Conservation (phyloP, 2,113 vertebrate species). For the Lepus timidus region DNA sequence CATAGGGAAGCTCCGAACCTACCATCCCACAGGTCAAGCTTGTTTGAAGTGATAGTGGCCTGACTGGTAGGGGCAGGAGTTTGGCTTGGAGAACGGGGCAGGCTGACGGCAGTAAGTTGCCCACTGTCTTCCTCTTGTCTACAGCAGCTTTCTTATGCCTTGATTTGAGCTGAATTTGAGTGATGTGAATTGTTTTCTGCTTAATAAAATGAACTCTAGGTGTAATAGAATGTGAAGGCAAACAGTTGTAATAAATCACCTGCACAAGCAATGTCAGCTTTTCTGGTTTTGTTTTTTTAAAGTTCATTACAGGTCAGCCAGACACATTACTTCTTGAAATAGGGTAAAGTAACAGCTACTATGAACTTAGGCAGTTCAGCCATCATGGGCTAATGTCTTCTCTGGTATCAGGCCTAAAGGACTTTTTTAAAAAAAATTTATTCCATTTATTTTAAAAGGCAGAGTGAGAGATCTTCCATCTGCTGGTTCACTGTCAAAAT, state of each 20-base stretch:
- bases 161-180: conserved; percentile 84
- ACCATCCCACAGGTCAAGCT: neutral
- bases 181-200: conserved; percentile 83
- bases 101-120: neutral
- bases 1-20: neutral
- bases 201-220: conserved; percentile 85
- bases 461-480: no score
- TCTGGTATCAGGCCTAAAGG: neutral
- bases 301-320: conserved; percentile 53
- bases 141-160: conserved; percentile 71
- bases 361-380: neutral
- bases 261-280: conserved; percentile 53
- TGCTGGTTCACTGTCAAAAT: no score
- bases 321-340: neutral
- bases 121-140: neutral
- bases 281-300: conserved; percentile 54
- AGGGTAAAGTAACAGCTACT: conserved; percentile 3
- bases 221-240: conserved; percentile 81
- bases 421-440: neutral
- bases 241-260: conserved; percentile 86
- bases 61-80: neutral
- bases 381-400: neutral
- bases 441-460: no score
- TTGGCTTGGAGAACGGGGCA: neutral
- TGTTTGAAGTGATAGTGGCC: conserved; percentile 16